A percentile compares a stretch with the other conserved stretches of the same genome.
phyloP scores from a whole-genome alignment of 2,888 invertebrate species.

The Hydriomena furcata region DNA sequence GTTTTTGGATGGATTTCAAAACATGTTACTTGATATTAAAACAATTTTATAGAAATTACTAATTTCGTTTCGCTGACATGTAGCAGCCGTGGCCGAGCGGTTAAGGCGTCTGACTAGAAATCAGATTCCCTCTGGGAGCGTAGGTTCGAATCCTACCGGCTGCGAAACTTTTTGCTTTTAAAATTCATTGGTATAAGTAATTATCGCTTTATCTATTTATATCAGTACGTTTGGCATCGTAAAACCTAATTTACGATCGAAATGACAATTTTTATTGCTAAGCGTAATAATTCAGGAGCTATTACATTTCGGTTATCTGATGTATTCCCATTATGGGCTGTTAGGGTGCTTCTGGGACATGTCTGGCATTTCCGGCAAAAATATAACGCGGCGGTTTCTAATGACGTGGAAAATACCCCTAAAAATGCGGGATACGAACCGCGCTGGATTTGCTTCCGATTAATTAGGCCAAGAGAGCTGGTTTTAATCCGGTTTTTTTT shows the following conservation, averaged over 20 bases:
- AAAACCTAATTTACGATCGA: slow-evolving; percentile 35
- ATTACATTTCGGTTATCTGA: slow-evolving; percentile 36
- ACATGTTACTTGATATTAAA: no score
- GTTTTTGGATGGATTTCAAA: background rate
- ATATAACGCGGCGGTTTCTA: slow-evolving; percentile 35
- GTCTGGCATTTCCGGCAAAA: slow-evolving; percentile 38
- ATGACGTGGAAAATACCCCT: slow-evolving; percentile 44
- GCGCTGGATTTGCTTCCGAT: slow-evolving; percentile 46
- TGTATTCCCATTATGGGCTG: slow-evolving; percentile 33
- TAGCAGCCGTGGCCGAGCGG: slow-evolving; percentile 93
- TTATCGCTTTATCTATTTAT: slow-evolving; percentile 22
- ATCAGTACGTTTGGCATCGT: slow-evolving; percentile 33
- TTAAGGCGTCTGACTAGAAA: slow-evolving; percentile 95
- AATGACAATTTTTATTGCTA: slow-evolving; percentile 49
- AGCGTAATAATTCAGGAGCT: slow-evolving; percentile 40
- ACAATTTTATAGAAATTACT: background rate
- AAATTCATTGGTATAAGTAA: background rate
- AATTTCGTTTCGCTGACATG: slow-evolving; percentile 81
- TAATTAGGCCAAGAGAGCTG: slow-evolving; percentile 44
- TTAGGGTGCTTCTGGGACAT: slow-evolving; percentile 32
- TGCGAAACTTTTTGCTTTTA: slow-evolving; percentile 76
- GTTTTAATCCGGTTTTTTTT: slow-evolving; percentile 1
- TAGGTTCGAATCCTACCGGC: slow-evolving; percentile 95
- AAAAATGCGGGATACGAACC: slow-evolving; percentile 26
- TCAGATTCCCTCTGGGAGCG: slow-evolving; percentile 95